Percentiles rank a stretch among this genome's conserved stretches.
phyloP scores from a whole-genome alignment of 2,888 invertebrate species.

The Hypolimnas misippus region DNA sequence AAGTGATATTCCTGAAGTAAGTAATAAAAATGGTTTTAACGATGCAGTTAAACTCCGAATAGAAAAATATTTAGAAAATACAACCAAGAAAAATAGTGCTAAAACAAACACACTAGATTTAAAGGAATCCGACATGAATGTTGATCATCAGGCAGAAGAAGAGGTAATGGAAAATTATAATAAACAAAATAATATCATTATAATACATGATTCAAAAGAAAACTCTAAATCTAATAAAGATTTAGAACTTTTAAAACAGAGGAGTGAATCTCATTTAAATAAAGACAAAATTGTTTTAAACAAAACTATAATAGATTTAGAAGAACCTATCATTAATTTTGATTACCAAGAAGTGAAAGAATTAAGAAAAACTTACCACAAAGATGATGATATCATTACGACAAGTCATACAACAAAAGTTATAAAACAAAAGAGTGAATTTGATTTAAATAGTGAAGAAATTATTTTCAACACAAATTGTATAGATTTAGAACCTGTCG shows the following conservation, averaged over 20 bases:
- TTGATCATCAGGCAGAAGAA: not conserved
- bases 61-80: constrained; percentile 58
- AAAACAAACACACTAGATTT: constrained; percentile 37
- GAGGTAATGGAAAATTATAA: not conserved
- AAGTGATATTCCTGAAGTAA: constrained; percentile 43
- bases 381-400: too few relatives aligned
- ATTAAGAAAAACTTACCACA: too few relatives aligned
- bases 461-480: too few relatives aligned
- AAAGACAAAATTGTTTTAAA: too few relatives aligned
- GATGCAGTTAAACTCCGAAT: constrained; percentile 62
- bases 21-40: constrained; percentile 56
- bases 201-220: not conserved
- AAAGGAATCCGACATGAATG: not conserved
- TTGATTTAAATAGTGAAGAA: too few relatives aligned
- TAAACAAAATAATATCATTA: not conserved
- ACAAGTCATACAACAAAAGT: too few relatives aligned
- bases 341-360: too few relatives aligned
- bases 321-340: too few relatives aligned
- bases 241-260: not conserved
- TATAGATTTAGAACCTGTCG: too few relatives aligned
- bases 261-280: too few relatives aligned
- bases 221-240: not conserved
- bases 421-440: too few relatives aligned
- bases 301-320: too few relatives aligned
- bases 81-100: constrained; percentile 39